Evolutionary conservation across 2,113 vertebrate species (phyloP), one percentile per base, ranked within the genome.

Genomic region (Cyprinodon variegatus): DNA sequence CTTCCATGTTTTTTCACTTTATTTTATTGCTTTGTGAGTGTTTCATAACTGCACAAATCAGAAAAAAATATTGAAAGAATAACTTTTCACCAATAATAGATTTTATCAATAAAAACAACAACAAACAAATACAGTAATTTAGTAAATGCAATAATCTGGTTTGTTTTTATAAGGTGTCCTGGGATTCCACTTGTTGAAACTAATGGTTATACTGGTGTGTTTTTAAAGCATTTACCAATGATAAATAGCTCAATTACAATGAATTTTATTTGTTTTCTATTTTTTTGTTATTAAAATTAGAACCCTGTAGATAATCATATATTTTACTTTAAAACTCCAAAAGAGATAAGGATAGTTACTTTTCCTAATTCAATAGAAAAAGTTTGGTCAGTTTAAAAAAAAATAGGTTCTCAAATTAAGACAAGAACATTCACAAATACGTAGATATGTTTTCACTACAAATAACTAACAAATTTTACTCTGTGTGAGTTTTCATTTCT

Each of bases 1-100:
- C 36, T 71, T 72, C 6, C 20, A n/a, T 14, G 45, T 43, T 65
- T 45, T 71, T 53, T n/a, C 22, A 63, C 41, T 62, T 29, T 65
- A 70, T 11, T 5, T 20, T 48, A 48, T 72, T 72, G 41, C 43
- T 4, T 3, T 50, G 46, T 53, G 11, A 70, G 20, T 60, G 22
- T 4, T 29, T 38, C 68, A 60, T 38, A 70, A 60, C 13, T 70
- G 20, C 43, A n/a, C 4, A 4, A 40, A 20, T 40, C 11, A 69
- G 40, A 6, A 59, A 11, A 40, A 40, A 7, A 53, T 10, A 20
- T 57, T 57, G 8, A n/a, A 9, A 10, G 20, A 57, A n/a, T 57
- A n/a, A 6, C 6, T 57, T 57, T 57, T n/a, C 20, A 13, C 8
- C 17, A 4, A 57, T 57, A 12, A 22, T 39, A 36, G 4, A 14